Evolutionary conservation across 2,797 vertebrate species (phyloP), one percentile per base, ranked within the genome.

Genomic region (Apodemus agrarius): DNA sequence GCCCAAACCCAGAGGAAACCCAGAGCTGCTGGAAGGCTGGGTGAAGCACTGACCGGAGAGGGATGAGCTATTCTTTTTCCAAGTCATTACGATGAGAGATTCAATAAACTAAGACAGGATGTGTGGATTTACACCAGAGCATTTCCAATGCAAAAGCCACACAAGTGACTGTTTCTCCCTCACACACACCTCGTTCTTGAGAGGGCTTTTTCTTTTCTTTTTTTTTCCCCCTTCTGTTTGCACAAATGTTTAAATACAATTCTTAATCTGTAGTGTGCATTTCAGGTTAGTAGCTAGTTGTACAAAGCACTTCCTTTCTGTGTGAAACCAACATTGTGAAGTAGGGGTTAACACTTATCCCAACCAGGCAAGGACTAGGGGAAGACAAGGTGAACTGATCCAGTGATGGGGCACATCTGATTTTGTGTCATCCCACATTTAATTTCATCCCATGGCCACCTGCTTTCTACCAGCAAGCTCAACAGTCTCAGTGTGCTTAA

Each of bases 41-140:
- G 69, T 86, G 37, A 89, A 83, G 12, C 61, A 26, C 22, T 26
- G 52, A 61, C 76, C 19, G 16, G 11, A 12, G 63, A 72, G 19
- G 16, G 31, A 24, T 31, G 72, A 78, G 6, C 49, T 67, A 0
- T 78, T 61, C 93, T n/a, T 82, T 74, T 88, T 78, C 4, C 31
- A 31, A 37, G 79, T 82, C 57, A 75, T 37, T 76, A 83, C 93
- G 79, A 86, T 43, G 78, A 95, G 61, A 96, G 59, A 93, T 49
- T 85, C 34, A 74, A 49, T 57, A 89, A 87, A 74, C 85, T 61
- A 89, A 65, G 78, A 43, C 17, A 43, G 89, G 91, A 40, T n/a
- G 57, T 67, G 84, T 72, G 26, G n/a, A 79, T 61, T 81, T 81
- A 31, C 14, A 75, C 1, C 29, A 43, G 24, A 92, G 72, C 34